phyloP scores from a whole-genome alignment of 2,113 vertebrate genomes.

The Bubalus kerabau region DNA sequence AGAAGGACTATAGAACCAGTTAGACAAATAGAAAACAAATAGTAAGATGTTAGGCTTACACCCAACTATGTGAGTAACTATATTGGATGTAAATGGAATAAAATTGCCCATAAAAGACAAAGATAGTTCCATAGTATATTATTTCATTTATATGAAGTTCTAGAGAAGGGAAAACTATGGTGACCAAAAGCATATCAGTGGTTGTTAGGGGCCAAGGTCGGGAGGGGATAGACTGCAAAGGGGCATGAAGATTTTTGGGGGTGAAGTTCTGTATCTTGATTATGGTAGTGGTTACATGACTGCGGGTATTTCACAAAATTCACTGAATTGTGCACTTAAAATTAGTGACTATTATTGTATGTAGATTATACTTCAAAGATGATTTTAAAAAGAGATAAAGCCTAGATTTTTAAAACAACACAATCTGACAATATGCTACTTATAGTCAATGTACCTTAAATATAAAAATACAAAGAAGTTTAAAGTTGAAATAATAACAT shows the following conservation, averaged over 20 bases:
- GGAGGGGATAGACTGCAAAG: neutral
- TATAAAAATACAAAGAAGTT: neutral
- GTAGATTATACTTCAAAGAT: neutral
- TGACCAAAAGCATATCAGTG: neutral
- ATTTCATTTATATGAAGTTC: neutral
- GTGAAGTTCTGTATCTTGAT: neutral
- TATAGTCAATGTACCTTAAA: neutral
- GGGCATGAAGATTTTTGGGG: neutral
- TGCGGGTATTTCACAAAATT: neutral
- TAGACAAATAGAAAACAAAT: neutral
- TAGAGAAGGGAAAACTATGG: neutral
- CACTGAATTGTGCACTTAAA: neutral
- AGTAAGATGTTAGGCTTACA: neutral
- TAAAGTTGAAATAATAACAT: neutral
- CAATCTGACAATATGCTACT: neutral
- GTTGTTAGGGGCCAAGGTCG: neutral
- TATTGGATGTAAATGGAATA: neutral
- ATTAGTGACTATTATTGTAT: neutral
- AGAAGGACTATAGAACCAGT: neutral
- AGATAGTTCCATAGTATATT: neutral
- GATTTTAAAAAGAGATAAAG: neutral
- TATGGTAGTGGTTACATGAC: neutral
- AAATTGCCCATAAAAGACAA: neutral
- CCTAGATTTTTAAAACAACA: neutral
- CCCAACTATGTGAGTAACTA: neutral